phyloP scores from a whole-genome alignment of 2,113 vertebrate genomes.

The zebrafish (Danio rerio) region GRCz12tu NC_133192.1:32057001-32057500 shows the following conservation, averaged over 20 bases:
- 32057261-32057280: too few species aligned
- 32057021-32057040: neutral
- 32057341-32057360: too few species aligned
- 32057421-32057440: neutral
- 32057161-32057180: neutral
- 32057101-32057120: neutral
- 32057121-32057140: neutral
- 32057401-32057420: slow-evolving; percentile 15
- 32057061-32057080: neutral
- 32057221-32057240: too few species aligned
- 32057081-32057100: neutral
- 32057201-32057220: too few species aligned
- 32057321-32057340: neutral
- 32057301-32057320: neutral
- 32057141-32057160: neutral
- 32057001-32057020: neutral
- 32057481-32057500: neutral
- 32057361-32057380: too few species aligned
- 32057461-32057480: neutral
- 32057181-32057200: neutral
- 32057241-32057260: too few species aligned
- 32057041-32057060: neutral
- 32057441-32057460: neutral
- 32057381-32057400: neutral
- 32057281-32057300: too few species aligned